Conservation (phyloP, 37 sponge, comb jelly and placozoan genomes). For the Hexactinellida sp. region DNA sequence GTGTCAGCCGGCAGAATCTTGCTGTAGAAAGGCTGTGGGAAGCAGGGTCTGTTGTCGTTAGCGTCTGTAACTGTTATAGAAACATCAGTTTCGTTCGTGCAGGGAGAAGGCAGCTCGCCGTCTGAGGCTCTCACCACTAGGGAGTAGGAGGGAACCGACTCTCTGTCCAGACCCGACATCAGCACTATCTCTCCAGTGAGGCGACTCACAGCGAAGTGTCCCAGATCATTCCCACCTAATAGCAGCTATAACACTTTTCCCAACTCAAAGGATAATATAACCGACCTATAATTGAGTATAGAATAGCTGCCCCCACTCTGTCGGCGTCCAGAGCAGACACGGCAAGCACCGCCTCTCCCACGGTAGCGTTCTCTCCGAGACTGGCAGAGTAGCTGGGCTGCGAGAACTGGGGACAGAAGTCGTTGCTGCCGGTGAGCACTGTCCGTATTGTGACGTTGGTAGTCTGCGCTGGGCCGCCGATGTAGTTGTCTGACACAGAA, state of each 20-base stretch:
- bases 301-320: background rate
- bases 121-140: background rate
- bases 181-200: background rate
- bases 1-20: background rate
- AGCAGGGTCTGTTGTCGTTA: background rate
- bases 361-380: background rate
- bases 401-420: slow-evolving; percentile 7
- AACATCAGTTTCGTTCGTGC: background rate
- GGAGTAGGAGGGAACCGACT: background rate
- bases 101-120: background rate
- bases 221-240: background rate
- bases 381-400: background rate
- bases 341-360: background rate
- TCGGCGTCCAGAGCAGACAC: background rate
- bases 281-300: background rate
- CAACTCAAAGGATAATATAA: background rate
- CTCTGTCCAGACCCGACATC: background rate
- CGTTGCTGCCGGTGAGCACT: background rate
- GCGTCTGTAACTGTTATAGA: background rate
- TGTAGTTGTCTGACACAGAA: background rate
- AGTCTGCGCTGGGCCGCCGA: background rate
- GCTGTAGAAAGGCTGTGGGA: background rate
- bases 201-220: background rate
- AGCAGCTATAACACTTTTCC: background rate
- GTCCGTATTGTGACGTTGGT: background rate